Evolutionary conservation across 2,113 vertebrate genomes (phyloP).

Genomic region (Oxyruncus cristatus): DNA sequence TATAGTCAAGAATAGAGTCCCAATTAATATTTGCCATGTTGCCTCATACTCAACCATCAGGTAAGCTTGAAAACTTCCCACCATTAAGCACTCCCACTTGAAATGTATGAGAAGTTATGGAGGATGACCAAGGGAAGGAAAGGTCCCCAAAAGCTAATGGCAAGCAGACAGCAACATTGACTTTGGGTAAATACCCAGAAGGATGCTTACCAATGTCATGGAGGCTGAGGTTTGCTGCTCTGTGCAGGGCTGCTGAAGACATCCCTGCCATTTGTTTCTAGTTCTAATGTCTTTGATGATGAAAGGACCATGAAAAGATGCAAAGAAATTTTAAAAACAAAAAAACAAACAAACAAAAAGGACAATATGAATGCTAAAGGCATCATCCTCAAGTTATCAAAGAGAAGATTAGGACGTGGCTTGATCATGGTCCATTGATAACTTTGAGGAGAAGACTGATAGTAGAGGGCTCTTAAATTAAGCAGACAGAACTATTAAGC

Average conservation of each 20-base stretch:
- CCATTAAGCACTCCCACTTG: background rate
- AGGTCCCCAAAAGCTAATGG: background rate
- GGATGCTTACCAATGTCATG: rapidly evolving
- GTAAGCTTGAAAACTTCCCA: background rate
- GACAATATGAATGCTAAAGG: background rate
- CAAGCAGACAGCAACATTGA: background rate
- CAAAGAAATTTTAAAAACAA: background rate
- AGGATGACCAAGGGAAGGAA: background rate
- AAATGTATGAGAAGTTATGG: background rate
- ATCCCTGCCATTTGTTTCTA: background rate
- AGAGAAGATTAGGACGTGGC: background rate
- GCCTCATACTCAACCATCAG: background rate
- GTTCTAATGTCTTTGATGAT: background rate
- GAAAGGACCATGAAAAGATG: background rate
- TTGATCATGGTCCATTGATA: background rate
- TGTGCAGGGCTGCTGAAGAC: background rate
- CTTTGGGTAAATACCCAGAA: background rate
- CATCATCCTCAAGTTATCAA: background rate
- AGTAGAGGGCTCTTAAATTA: background rate
- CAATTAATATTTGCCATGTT: background rate
- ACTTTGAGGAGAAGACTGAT: background rate
- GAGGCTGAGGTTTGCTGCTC: background rate
- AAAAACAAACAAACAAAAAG: background rate
- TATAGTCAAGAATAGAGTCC: background rate
- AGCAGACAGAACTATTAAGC: background rate